Base-by-base conservation (phyloP, 1,140 invertebrate species). In the Asbolus verrucosus region DNA sequence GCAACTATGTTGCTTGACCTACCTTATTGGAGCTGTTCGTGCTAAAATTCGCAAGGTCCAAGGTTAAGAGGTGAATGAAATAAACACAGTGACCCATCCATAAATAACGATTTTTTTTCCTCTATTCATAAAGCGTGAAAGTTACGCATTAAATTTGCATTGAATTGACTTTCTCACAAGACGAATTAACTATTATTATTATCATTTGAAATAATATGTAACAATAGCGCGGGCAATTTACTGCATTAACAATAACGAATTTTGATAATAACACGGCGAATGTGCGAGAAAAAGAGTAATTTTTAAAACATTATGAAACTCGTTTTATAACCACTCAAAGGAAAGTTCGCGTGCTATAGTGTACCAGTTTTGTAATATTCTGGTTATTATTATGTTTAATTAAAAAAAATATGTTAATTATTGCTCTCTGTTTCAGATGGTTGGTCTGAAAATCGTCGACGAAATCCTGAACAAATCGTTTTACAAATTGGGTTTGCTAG, bases 401-500 rank as follows among this genome's bases (percentile, higher is more conserved):
- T 54, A 54, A 54, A 46, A 30, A 36, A 63, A 36, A 39, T 24
- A 33, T 15, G 3, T n/a, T 21, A 13, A 18, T 38, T 9, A 46
- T 75, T 71, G 73, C 63, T 73, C 74, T 81, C 27, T 4, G 27
- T 88, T 86, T 5, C 87, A 92, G 90, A 92, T 91, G 90, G 87
- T 91, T 89, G 87, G 87, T 74, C 80, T 91, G 69, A 89, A 88
- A 60, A 89, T 88, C 77, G 90, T 94, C 62, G 92, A 94, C 77
- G 87, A 90, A 73, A 82, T 89, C 76, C 84, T 96, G 30, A 93
- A 94, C 76, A 87, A 86, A 76, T 86, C 89, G 15, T 97, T 96
- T 78, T 91, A 93, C 83, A 90, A 90, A 76, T 80, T 97, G 36
- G 95, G 95, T 2, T 74, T 91, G 3, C 78, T 87, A n/a, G 93